Conservation (phyloP, 2,113 vertebrate species). For the Tretioscincus oriximinensis region DNA sequence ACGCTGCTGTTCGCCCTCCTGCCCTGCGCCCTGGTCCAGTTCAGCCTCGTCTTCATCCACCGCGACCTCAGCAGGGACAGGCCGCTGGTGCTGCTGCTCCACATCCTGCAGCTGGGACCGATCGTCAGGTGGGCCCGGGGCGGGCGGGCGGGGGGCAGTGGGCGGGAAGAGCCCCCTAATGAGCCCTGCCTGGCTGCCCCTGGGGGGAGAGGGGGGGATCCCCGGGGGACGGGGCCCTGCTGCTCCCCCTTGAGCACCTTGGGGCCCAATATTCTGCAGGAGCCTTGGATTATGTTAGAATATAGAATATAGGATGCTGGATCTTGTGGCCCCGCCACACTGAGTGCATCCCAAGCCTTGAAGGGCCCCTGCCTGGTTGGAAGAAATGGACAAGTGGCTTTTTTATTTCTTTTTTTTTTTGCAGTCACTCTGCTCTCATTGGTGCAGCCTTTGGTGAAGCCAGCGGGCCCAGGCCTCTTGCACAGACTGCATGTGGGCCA, state of each 20-base stretch:
- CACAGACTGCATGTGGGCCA: too few relatives aligned
- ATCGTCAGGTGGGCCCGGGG: slow-evolving; percentile 84
- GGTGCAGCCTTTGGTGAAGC: not conserved
- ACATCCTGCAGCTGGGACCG: slow-evolving; percentile 93
- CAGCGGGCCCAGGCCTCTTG: too few relatives aligned
- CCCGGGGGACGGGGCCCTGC: too few relatives aligned
- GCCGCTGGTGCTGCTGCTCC: slow-evolving; percentile 90
- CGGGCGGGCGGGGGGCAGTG: not conserved
- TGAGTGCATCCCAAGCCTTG: too few relatives aligned
- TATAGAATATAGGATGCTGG: too few relatives aligned
- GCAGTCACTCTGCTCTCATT: not conserved
- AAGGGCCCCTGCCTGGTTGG: too few relatives aligned
- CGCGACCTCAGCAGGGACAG: slow-evolving; percentile 91
- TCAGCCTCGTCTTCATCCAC: slow-evolving; percentile 93
- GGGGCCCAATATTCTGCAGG: too few relatives aligned
- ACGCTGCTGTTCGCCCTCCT: slow-evolving; percentile 91
- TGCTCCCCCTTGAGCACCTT: too few relatives aligned
- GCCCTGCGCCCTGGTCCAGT: slow-evolving; percentile 90
- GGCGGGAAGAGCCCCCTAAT: not conserved
- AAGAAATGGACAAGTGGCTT: too few relatives aligned
- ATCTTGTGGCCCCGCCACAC: too few relatives aligned
- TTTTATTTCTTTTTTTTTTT: too few relatives aligned
- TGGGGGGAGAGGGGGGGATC: not conserved
- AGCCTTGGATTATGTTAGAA: too few relatives aligned
- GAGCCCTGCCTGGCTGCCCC: not conserved